phyloP scores from a whole-genome alignment of 2,888 invertebrate genomes.

The Chymomyza fuscimana region DNA sequence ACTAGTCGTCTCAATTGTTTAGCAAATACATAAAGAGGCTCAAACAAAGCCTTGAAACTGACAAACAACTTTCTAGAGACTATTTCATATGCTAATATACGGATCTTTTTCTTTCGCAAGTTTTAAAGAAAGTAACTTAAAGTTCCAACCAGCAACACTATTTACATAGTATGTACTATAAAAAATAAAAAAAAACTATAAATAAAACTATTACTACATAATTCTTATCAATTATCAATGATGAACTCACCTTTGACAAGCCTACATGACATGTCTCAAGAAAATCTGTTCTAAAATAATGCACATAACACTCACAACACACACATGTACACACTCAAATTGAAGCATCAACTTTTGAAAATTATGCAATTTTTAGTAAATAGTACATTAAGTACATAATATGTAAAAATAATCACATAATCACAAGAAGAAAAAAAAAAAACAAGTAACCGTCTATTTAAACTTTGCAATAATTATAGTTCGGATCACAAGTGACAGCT shows the following conservation, averaged over 20 bases:
- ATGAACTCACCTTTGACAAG: background rate
- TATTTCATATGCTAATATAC: background rate
- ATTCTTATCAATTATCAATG: too few relatives aligned
- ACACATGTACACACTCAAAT: background rate
- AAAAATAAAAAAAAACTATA: too few relatives aligned
- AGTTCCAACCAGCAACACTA: background rate
- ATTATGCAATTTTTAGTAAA: too few relatives aligned
- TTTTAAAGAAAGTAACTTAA: background rate
- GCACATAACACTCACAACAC: background rate
- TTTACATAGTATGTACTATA: too few relatives aligned
- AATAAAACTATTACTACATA: too few relatives aligned
- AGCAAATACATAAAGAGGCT: background rate
- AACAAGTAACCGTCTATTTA: too few relatives aligned
- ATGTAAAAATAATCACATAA: too few relatives aligned
- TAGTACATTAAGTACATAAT: too few relatives aligned
- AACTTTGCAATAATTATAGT: too few relatives aligned
- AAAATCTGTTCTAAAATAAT: background rate
- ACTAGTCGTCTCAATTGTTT: background rate
- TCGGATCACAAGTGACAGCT: conserved; percentile 14
- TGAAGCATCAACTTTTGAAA: too few relatives aligned
- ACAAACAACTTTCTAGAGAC: background rate
- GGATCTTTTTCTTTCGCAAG: background rate
- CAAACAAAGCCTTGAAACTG: background rate
- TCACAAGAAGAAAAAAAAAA: too few relatives aligned
- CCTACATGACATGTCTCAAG: background rate